A percentile compares a stretch with the other conserved stretches of the same genome.
These are phyloP conservation scores for Pardalotus punctatus DNA, from an alignment of 2,113 vertebrate species.

Conservation along the genomic window DNA sequence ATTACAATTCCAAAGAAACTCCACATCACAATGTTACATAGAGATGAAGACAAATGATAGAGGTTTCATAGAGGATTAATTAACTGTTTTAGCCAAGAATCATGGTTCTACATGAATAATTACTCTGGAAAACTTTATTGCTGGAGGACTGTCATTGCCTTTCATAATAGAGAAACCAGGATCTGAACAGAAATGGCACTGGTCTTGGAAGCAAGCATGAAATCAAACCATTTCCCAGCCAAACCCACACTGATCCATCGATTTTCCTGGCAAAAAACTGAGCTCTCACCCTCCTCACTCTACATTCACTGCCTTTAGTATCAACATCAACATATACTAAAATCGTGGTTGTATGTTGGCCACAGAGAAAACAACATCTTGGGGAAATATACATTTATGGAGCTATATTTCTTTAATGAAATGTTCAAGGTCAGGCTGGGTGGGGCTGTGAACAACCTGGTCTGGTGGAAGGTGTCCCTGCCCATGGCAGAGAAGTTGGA, in stretches of 20 bases:
- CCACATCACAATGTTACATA: fast-evolving
- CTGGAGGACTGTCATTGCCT: background rate
- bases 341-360: no score
- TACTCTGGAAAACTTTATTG: background rate
- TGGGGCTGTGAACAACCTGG: background rate
- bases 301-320: background rate
- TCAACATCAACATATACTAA: background rate
- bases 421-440: background rate
- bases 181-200: background rate
- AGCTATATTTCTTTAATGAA: background rate
- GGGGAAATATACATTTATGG: background rate
- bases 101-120: fast-evolving
- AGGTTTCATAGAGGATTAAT: background rate
- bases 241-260: fast-evolving
- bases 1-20: background rate
- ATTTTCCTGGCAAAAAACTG: background rate
- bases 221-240: background rate
- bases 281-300: background rate
- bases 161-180: background rate
- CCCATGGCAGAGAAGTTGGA: background rate
- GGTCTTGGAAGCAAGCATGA: background rate
- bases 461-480: background rate
- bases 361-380: fast-evolving
- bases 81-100: fast-evolving
- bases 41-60: background rate